Percentiles rank a stretch among this genome's conserved stretches.
These are phyloP conservation scores for Eupithecia centaureata DNA, from an alignment of 2,888 invertebrate genomes.

Conservation along the genomic window DNA sequence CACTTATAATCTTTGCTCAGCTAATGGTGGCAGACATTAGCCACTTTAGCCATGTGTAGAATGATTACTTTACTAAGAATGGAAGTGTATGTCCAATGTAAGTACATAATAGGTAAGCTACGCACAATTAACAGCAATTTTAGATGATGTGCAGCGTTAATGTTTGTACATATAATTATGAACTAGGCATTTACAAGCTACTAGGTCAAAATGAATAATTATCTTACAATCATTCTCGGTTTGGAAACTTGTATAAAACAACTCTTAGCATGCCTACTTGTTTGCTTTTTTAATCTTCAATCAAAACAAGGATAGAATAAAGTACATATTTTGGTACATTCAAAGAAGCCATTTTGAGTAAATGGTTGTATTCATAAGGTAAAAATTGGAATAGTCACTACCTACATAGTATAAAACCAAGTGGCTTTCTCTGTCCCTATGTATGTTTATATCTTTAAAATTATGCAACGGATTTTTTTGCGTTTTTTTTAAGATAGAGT, in stretches of 20 bases:
- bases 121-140: constrained; percentile 20
- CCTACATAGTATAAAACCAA: no score
- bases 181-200: not conserved
- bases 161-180: not conserved
- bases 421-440: no score
- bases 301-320: not conserved
- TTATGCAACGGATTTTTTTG: no score
- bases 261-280: not conserved
- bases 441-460: no score
- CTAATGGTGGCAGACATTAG: constrained; percentile 32
- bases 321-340: not conserved
- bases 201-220: not conserved
- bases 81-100: constrained; percentile 15
- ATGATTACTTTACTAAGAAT: constrained; percentile 23
- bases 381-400: not conserved
- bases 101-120: constrained; percentile 10
- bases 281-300: not conserved
- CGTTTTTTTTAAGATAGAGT: no score
- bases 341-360: not conserved
- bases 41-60: constrained; percentile 23
- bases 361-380: not conserved
- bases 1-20: constrained; percentile 28
- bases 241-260: not conserved
- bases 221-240: not conserved
- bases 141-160: constrained; percentile 4